These are phyloP conservation scores for Pangasianodon hypophthalmus DNA, from an alignment of 2,113 vertebrate species.

Conservation along the genomic window DNA sequence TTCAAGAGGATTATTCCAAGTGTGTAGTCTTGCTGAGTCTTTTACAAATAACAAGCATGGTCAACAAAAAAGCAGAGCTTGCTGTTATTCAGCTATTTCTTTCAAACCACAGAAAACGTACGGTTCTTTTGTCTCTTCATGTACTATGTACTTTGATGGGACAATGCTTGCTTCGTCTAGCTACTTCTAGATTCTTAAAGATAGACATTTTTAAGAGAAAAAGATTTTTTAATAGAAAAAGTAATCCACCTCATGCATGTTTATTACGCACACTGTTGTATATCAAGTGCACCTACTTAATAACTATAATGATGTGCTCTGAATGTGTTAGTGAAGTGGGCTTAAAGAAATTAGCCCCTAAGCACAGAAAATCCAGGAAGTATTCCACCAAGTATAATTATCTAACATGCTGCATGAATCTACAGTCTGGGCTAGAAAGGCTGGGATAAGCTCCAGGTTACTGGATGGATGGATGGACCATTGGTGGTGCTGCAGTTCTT, in stretches of 20 bases:
- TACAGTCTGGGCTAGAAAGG: neutral
- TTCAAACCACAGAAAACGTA: no score
- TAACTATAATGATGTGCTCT: neutral
- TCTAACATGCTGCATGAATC: neutral
- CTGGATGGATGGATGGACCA: no score
- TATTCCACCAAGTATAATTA: neutral
- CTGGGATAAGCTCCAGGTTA: no score
- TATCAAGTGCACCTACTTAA: neutral
- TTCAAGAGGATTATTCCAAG: neutral
- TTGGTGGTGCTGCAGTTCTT: neutral
- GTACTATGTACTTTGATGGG: neutral
- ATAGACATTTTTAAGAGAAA: neutral
- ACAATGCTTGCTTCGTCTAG: neutral
- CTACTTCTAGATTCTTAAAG: neutral
- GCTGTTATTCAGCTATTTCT: neutral
- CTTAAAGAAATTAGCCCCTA: neutral
- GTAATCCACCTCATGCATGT: neutral
- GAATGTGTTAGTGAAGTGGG: neutral
- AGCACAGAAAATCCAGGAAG: neutral
- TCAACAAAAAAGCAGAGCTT: neutral
- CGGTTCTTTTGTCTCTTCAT: neutral
- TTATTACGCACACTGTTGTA: neutral
- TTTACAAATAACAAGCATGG: neutral
- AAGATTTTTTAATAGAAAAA: neutral
- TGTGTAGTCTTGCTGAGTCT: no score